Evolutionary conservation across 2,113 vertebrate species (phyloP), one percentile per base, ranked within the genome.

Genomic region (Rhinolophus sinicus): DNA sequence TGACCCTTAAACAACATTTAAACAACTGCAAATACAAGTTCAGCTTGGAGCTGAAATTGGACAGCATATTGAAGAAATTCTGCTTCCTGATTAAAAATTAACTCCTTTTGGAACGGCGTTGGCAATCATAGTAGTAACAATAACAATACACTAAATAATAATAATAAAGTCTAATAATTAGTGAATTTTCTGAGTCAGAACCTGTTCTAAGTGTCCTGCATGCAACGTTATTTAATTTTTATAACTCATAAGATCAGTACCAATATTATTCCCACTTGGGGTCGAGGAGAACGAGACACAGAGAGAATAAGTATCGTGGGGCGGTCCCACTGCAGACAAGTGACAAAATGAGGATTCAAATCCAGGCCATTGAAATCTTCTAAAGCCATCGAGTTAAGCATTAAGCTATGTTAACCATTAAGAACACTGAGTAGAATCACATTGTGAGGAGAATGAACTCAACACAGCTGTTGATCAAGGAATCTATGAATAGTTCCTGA

Each of bases 21-120:
- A 69, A 72, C 70, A 94, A 77, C 6, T 58, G 35, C 21, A 95
- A 92, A 62, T 69, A 77, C 24, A 89, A 93, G 40, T 88, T 96
- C 26, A 44, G 50, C 10, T 30, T 33, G 2, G n/a, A 92, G 33
- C 21, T 90, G 81, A 91, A 44, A 73, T 18, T 86, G 6, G 64
- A 58, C 21, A 82, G 40, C 40, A n/a, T 21, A 76, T 12, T 56
- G 10, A 56, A 90, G 65, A 78, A 56, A 87, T 78, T 86, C n/a
- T 90, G 38, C 52, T 94, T 80, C 83, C 93, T 75, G 69, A 80
- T 52, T 93, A 76, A 77, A 86, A 90, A 87, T 38, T 56, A 67
- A 93, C 40, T 64, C 33, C 50, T 83, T 87, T 82, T 73, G 30
- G 52, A 83, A 93, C 84, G 30, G 9, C 33, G 22, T 16, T 90